These are phyloP conservation scores for Hirundichthys speculiger DNA, from an alignment of 2,113 vertebrate genomes.

Conservation along the genomic window DNA sequence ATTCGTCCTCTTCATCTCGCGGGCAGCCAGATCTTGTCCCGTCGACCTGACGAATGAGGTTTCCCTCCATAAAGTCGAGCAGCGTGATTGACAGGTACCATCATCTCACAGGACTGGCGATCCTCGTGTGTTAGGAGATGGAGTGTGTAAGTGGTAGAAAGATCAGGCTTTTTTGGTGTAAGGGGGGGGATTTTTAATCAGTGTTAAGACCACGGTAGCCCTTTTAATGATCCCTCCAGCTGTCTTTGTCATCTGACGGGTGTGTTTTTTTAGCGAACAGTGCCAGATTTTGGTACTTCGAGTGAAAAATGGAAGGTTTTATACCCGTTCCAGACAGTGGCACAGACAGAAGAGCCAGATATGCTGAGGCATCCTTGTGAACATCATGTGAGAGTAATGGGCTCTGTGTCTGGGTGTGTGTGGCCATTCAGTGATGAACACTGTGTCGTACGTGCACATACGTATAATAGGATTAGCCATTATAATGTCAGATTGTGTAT, in stretches of 20 bases:
- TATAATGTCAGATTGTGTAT: conserved; percentile 3
- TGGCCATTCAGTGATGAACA: conserved; percentile 24
- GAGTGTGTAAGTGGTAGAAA: conserved; percentile 28
- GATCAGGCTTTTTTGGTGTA: conserved; percentile 19
- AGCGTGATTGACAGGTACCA: conserved; percentile 57
- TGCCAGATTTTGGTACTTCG: conserved; percentile 26
- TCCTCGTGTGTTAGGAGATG: conserved; percentile 37
- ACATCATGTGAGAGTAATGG: conserved; percentile 55
- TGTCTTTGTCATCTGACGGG: conserved; percentile 31
- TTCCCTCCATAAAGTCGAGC: conserved; percentile 45
- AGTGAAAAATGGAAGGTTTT: conserved; percentile 15
- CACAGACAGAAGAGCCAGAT: conserved; percentile 25
- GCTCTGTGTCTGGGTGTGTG: conserved; percentile 48
- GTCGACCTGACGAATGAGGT: conserved; percentile 49
- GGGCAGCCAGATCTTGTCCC: conserved; percentile 41
- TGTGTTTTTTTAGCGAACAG: conserved; percentile 17
- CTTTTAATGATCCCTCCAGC: conserved; percentile 37
- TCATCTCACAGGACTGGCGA: conserved; percentile 37
- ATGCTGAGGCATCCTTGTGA: conserved; percentile 42
- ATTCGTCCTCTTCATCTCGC: conserved; percentile 24
- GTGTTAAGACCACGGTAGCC: conserved; percentile 8
- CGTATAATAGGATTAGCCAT: conserved; percentile 7
- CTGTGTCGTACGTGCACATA: conserved; percentile 3
- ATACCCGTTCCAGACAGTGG: conserved; percentile 5
- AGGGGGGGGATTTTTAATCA: conserved; percentile 17